Percentiles rank a stretch among this genome's conserved stretches.
phyloP scores from a whole-genome alignment of 2,888 invertebrate genomes.

The Xestia sexstrigata region DNA sequence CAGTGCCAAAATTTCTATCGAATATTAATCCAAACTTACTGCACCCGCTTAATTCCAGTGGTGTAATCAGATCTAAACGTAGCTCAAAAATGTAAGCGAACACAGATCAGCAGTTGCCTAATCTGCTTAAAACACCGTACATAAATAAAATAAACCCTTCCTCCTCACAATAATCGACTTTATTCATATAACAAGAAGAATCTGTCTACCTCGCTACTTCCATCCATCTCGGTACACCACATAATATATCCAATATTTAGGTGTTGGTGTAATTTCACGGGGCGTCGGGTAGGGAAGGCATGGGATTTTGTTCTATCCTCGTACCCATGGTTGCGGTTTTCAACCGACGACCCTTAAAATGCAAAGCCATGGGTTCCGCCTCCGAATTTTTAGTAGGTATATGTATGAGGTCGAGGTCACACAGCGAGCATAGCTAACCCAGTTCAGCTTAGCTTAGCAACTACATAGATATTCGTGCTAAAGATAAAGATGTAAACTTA shows the following conservation, averaged over 20 bases:
- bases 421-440: not conserved
- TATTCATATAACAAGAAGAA: constrained; percentile 1
- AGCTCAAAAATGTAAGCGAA: not conserved
- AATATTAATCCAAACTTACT: not conserved
- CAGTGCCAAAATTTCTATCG: not conserved
- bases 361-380: constrained; percentile 54
- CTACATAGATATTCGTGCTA: not conserved
- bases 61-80: not conserved
- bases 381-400: constrained; percentile 62
- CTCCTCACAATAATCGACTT: not conserved
- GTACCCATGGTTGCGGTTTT: constrained; percentile 46
- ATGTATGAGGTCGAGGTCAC: not conserved
- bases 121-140: not conserved
- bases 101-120: not conserved
- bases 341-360: constrained; percentile 62
- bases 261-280: constrained; percentile 66
- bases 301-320: constrained; percentile 47
- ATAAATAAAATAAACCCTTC: not conserved
- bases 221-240: not conserved
- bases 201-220: not conserved
- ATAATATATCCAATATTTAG: constrained; percentile 47
- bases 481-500: not conserved
- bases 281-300: constrained; percentile 30
- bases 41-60: not conserved
- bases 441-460: not conserved